Conservation (phyloP, 1,140 invertebrate genomes). For the Harpegnathos saltator region DNA sequence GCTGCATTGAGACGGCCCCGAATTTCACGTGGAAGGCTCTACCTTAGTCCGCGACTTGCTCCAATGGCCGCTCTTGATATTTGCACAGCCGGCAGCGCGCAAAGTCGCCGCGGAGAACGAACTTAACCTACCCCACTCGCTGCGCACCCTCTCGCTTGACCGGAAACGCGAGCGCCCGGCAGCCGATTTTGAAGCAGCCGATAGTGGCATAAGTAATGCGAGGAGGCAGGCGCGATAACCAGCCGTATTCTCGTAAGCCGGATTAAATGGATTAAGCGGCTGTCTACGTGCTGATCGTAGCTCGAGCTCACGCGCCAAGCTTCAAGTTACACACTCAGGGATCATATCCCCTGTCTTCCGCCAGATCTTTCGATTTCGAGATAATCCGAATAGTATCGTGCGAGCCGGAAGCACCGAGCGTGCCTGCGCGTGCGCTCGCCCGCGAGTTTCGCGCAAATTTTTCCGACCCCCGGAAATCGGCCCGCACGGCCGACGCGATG, state of each 20-base stretch:
- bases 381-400: conserved; percentile 55
- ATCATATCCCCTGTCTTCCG: conserved; percentile 61
- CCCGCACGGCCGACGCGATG: not conserved
- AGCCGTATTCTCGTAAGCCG: conserved; percentile 75
- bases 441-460: conserved; percentile 13
- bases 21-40: too few relatives aligned
- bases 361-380: conserved; percentile 58
- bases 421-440: too few relatives aligned
- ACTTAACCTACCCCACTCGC: not conserved
- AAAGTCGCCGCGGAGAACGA: not conserved
- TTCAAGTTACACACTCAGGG: conserved; percentile 70
- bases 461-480: not conserved
- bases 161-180: conserved; percentile 62
- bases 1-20: too few relatives aligned
- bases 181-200: conserved; percentile 70
- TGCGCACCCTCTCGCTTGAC: conserved; percentile 20
- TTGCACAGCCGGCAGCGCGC: not conserved
- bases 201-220: conserved; percentile 73
- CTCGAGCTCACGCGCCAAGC: conserved; percentile 70
- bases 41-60: not conserved
- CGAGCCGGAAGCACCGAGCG: not conserved
- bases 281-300: conserved; percentile 72
- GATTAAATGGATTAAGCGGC: conserved; percentile 74
- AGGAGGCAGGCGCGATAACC: conserved; percentile 70
- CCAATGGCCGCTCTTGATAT: too few relatives aligned